Conservation (phyloP, 2,888 invertebrate genomes). For the Bruchidius siliquastri region DNA sequence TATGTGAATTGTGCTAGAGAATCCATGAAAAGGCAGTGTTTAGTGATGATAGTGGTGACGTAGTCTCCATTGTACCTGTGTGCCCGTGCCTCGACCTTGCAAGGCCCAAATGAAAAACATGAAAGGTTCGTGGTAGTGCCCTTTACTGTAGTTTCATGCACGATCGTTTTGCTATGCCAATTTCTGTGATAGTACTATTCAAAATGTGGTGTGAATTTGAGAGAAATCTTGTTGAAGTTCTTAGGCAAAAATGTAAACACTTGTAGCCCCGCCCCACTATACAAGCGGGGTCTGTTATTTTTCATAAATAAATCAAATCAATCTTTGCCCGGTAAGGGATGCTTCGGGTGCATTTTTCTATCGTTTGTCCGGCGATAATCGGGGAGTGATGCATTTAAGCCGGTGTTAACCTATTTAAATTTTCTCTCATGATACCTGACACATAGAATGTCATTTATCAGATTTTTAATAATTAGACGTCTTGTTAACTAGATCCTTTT, state of each 20-base stretch:
- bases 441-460: not conserved
- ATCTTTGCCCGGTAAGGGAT: not conserved
- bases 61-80: constrained; percentile 48
- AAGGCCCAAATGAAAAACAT: constrained; percentile 37
- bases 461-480: not conserved
- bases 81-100: constrained; percentile 38
- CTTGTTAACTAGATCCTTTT: not conserved
- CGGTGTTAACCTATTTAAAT: constrained; percentile 1
- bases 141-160: constrained; percentile 9
- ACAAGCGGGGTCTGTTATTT: constrained; percentile 23
- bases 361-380: not conserved
- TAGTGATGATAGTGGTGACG: constrained; percentile 45
- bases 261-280: constrained; percentile 48
- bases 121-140: constrained; percentile 35
- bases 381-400: not conserved
- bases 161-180: not conserved
- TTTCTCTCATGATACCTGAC: not conserved
- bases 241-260: constrained; percentile 44
- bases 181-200: not conserved
- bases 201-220: not conserved
- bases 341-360: not conserved
- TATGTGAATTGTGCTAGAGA: constrained; percentile 26
- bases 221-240: not conserved
- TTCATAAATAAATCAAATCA: constrained; percentile 32
- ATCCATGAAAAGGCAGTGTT: constrained; percentile 14